These are phyloP conservation scores for Dermolepida albohirtum DNA, from an alignment of 2,888 invertebrate genomes.

Conservation along the genomic window DNA sequence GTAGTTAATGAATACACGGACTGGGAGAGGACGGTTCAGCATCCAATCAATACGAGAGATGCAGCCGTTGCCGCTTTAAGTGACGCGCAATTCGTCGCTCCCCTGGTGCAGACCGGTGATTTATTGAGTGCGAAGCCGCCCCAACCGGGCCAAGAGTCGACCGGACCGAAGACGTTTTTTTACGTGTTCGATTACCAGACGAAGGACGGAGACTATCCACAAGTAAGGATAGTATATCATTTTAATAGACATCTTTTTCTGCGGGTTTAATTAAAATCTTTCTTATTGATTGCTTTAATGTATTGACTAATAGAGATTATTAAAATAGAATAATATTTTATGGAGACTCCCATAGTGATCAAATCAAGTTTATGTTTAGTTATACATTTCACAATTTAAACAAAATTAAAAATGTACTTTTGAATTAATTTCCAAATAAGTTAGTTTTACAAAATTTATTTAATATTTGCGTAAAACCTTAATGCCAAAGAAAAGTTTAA, in stretches of 20 bases:
- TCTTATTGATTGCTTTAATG: conserved; percentile 1
- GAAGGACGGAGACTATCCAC: conserved; percentile 88
- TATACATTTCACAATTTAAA: no score
- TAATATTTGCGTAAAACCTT: no score
- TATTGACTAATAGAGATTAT: no score
- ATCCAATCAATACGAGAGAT: conserved; percentile 89
- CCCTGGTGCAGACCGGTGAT: conserved; percentile 87
- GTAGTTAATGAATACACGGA: conserved; percentile 98
- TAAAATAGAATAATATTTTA: no score
- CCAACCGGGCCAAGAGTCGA: conserved; percentile 68
- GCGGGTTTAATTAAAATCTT: neutral
- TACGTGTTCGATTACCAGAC: conserved; percentile 94
- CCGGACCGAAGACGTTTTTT: conserved; percentile 86
- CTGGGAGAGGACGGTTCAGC: conserved; percentile 93
- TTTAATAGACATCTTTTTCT: neutral
- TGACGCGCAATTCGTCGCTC: conserved; percentile 94
- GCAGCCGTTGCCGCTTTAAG: conserved; percentile 92
- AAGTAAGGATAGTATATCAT: conserved; percentile 68
- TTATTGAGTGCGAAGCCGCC: conserved; percentile 78
- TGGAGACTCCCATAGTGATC: no score
- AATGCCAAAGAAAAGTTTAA: no score
- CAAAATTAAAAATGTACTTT: no score
- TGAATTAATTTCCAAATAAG: no score
- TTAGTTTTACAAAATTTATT: no score
- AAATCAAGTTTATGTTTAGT: no score